phyloP scores from a whole-genome alignment of 2,888 invertebrate species.

The Gryllus longicercus region DNA sequence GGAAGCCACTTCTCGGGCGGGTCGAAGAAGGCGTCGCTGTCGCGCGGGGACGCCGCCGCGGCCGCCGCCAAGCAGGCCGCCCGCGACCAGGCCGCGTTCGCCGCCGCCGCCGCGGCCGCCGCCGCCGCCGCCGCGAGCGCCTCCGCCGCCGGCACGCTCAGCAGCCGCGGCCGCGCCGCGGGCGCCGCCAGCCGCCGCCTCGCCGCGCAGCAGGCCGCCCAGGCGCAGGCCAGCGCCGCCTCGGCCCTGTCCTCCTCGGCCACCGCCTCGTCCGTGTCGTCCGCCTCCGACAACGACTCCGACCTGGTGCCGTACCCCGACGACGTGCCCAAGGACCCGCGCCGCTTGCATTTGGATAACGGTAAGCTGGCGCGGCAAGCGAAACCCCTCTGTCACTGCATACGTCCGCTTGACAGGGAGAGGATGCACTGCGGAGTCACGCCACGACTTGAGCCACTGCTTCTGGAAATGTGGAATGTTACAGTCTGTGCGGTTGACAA shows the following conservation, averaged over 20 bases:
- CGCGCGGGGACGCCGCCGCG: slow-evolving; percentile 21
- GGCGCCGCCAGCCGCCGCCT: slow-evolving; percentile 22
- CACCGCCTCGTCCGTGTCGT: slow-evolving; percentile 39
- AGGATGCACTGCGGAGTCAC: no score
- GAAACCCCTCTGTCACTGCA: no score
- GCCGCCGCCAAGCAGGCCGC: not conserved
- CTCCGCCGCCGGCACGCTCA: slow-evolving; percentile 29
- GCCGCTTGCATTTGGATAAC: slow-evolving; percentile 39
- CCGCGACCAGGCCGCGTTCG: slow-evolving; percentile 25
- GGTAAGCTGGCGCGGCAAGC: slow-evolving; percentile 35
- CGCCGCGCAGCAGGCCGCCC: slow-evolving; percentile 12
- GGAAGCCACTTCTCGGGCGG: not conserved
- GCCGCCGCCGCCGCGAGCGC: slow-evolving; percentile 24
- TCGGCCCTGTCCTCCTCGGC: slow-evolving; percentile 30
- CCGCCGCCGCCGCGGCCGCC: slow-evolving; percentile 27
- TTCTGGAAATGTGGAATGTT: no score
- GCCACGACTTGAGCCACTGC: no score
- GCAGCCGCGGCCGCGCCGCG: slow-evolving; percentile 27
- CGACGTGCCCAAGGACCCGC: slow-evolving; percentile 34
- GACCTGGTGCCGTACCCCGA: slow-evolving; percentile 42
- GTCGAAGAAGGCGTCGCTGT: slow-evolving; percentile 22
- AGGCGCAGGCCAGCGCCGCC: slow-evolving; percentile 22
- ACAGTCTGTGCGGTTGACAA: no score
- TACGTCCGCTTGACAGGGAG: no score
- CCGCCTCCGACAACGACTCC: slow-evolving; percentile 42